Evolutionary conservation across 2,797 vertebrate species (phyloP), one percentile per base, ranked within the genome.

Genomic region (Onychomys torridus): DNA sequence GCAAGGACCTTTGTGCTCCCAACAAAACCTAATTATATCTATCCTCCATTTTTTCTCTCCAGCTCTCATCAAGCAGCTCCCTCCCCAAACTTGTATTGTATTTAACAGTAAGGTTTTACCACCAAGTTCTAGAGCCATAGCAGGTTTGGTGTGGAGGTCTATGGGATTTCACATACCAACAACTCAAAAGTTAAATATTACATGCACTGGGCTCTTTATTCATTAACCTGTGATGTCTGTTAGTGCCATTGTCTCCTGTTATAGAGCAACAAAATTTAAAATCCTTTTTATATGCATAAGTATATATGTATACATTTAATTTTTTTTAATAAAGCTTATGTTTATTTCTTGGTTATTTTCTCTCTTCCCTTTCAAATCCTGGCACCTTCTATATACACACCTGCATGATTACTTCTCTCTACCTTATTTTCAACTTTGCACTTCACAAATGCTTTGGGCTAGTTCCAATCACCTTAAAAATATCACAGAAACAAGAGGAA

Each of bases 381-480:
- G 5, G 6, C 10, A 67, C 40, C 29, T 46, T 65, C 2, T 34
- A 23, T 84, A 46, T 63, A 34, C 59, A 34, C 10, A 46, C 2
- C 16, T 40, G 13, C 3, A 57, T 55, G 14, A 55, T 9, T 76
- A 32, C 17, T 52, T 23, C 7, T 67, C 4, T 19, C 19, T 61
- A 37, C 10, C 1, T 57, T 73, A 19, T 40, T 14, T 9, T 21
- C 27, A 73, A 25, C 52, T 32, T 29, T 43, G 14, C 19, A 63
- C 3, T 0, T 63, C 2, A 13, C 17, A 0, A 1, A 17, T 73
- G 21, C 21, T 46, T 6, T 12, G 6, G 4, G 0, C 10, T 93
- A 10, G 7, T 49, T 55, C 23, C 4, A 12, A 5, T 17, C 9
- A 10, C 12, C 10, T 59, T 63, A 40, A 43, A 69, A 46, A 61